A percentile compares a stretch with the other conserved stretches of the same genome.
Evolutionary conservation across 2,113 vertebrate species (phyloP).

Genomic region (Leptodactylus fuscus): DNA sequence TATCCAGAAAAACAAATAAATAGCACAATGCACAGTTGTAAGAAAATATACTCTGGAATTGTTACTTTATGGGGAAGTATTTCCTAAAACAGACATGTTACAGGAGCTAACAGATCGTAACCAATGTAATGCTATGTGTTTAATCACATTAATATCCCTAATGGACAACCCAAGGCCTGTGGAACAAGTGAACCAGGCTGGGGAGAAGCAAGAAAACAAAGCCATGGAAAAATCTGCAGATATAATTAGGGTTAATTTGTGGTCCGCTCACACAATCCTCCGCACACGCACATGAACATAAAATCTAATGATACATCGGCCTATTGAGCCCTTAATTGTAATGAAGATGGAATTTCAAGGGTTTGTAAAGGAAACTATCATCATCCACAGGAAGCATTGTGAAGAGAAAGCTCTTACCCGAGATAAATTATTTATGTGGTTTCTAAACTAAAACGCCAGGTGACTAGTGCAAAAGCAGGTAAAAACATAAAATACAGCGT

Average conservation of each 20-base stretch:
- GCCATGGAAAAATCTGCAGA: constrained; percentile 49
- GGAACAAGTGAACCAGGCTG: background rate
- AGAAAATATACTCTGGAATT: too few species aligned
- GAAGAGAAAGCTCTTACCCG: constrained; percentile 41
- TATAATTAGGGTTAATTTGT: constrained; percentile 45
- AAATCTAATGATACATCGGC: constrained; percentile 53
- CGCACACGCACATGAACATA: constrained; percentile 31
- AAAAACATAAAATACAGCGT: background rate
- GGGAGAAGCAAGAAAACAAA: constrained; percentile 13
- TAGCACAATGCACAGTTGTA: too few species aligned
- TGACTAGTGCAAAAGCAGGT: background rate
- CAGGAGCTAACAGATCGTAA: too few species aligned
- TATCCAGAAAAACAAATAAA: too few species aligned
- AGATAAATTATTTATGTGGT: constrained; percentile 70
- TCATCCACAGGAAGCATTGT: background rate
- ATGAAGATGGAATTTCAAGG: constrained; percentile 65
- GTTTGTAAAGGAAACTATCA: constrained; percentile 66
- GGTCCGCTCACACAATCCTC: background rate
- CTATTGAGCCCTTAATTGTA: constrained; percentile 57
- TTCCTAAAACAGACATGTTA: too few species aligned
- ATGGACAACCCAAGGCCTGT: background rate
- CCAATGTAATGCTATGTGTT: background rate
- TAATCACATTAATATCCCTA: background rate
- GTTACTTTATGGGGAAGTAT: too few species aligned
- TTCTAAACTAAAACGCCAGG: constrained; percentile 53